These are phyloP conservation scores for Halictus ligatus DNA, from an alignment of 2,888 invertebrate genomes.

Conservation along the genomic window DNA sequence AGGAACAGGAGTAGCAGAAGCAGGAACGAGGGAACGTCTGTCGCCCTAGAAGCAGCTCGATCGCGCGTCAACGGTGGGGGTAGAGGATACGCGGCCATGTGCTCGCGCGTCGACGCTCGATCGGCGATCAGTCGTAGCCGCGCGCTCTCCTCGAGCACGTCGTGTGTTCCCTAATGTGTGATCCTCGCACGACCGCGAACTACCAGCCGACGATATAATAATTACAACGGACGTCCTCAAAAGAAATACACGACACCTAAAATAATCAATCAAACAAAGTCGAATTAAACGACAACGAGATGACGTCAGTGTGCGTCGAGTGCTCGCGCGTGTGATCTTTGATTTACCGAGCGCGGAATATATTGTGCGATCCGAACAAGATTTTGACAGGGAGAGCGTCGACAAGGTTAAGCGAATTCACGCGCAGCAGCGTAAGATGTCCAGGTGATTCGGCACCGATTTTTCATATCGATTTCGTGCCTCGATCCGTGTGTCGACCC, in stretches of 20 bases:
- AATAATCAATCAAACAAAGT: not conserved
- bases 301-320: slow-evolving; percentile 33
- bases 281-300: slow-evolving; percentile 23
- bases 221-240: not conserved
- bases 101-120: slow-evolving; percentile 79
- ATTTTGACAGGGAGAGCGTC: not conserved
- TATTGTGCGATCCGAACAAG: not conserved
- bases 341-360: not conserved
- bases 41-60: slow-evolving; percentile 58
- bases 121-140: slow-evolving; percentile 81
- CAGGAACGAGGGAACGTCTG: slow-evolving; percentile 36
- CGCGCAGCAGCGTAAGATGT: slow-evolving; percentile 61
- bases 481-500: not conserved
- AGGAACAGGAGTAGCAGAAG: not conserved
- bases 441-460: slow-evolving; percentile 66
- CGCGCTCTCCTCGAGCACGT: slow-evolving; percentile 79
- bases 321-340: slow-evolving; percentile 50
- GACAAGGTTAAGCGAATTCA: not conserved
- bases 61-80: slow-evolving; percentile 49
- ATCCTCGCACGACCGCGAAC: not conserved
- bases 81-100: slow-evolving; percentile 76
- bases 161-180: slow-evolving; percentile 34
- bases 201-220: not conserved
- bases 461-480: not conserved
- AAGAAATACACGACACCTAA: not conserved